These are phyloP conservation scores for Phodopus roborovskii DNA, from an alignment of 2,113 vertebrate species.

Conservation along the genomic window DNA sequence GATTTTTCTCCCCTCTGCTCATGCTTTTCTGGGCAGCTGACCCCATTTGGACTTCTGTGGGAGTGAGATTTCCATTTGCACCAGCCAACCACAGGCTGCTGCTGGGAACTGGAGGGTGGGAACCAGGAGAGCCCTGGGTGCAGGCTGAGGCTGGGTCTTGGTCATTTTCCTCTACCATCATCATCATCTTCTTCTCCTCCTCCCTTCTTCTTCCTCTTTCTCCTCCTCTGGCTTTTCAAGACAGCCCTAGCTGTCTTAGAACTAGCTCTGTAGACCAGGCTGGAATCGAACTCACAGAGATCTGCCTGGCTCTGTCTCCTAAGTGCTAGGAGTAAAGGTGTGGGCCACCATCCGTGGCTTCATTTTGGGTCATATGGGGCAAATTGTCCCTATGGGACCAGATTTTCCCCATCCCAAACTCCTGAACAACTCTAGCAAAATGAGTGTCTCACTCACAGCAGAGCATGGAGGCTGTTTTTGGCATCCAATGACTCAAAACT, in stretches of 20 bases:
- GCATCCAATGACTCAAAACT: slow-evolving; percentile 39
- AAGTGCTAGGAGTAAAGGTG: no score
- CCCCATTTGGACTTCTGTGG: not conserved
- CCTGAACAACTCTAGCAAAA: not conserved
- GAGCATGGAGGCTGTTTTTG: not conserved
- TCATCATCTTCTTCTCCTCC: no score
- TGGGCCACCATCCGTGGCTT: not conserved
- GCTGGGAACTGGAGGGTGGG: not conserved
- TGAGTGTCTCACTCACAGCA: not conserved
- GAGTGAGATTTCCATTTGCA: not conserved
- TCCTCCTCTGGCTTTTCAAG: no score
- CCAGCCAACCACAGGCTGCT: not conserved
- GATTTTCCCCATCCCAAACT: not conserved
- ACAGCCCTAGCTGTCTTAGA: no score
- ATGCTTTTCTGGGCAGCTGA: not conserved
- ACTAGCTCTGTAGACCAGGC: no score
- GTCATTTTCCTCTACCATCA: not conserved
- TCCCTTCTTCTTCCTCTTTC: no score
- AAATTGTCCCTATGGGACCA: not conserved
- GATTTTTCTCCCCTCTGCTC: not conserved
- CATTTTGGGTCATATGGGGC: not conserved
- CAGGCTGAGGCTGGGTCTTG: not conserved
- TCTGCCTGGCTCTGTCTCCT: no score
- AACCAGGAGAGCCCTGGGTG: not conserved
- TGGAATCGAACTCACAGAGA: no score